These are phyloP conservation scores for Lamprologus lemairii DNA, from an alignment of 2,113 vertebrate genomes.

Conservation along the genomic window DNA sequence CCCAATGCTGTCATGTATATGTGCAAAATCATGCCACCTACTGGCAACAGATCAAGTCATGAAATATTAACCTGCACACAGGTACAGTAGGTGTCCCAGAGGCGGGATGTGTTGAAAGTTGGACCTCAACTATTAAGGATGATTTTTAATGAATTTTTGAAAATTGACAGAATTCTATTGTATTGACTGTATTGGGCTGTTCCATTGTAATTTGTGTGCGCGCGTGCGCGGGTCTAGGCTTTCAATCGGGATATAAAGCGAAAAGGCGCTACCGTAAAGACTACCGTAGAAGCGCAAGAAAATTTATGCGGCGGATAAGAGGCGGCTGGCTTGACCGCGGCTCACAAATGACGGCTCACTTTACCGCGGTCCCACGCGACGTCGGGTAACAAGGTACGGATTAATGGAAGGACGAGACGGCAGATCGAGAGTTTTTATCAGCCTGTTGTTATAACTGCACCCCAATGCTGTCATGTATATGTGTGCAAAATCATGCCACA, in stretches of 20 bases:
- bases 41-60: not conserved
- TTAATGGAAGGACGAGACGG: not conserved
- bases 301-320: too few species aligned
- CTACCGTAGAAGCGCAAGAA: accelerated
- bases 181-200: too few species aligned
- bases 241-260: too few species aligned
- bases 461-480: not conserved
- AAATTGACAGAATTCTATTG: too few species aligned
- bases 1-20: not conserved
- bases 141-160: too few species aligned
- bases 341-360: too few species aligned
- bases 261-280: too few species aligned
- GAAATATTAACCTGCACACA: accelerated
- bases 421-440: not conserved
- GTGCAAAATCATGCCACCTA: not conserved
- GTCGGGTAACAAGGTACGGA: accelerated
- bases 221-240: too few species aligned
- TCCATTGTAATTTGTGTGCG: accelerated
- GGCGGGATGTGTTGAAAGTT: accelerated
- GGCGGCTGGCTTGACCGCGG: too few species aligned
- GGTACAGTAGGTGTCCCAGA: too few species aligned
- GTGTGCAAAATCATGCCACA: not conserved
- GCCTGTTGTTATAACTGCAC: not conserved
- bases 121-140: accelerated
- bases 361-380: not conserved